Evolutionary conservation across 1,140 invertebrate genomes (phyloP).

Genomic region (Neodiprion pinetum): DNA sequence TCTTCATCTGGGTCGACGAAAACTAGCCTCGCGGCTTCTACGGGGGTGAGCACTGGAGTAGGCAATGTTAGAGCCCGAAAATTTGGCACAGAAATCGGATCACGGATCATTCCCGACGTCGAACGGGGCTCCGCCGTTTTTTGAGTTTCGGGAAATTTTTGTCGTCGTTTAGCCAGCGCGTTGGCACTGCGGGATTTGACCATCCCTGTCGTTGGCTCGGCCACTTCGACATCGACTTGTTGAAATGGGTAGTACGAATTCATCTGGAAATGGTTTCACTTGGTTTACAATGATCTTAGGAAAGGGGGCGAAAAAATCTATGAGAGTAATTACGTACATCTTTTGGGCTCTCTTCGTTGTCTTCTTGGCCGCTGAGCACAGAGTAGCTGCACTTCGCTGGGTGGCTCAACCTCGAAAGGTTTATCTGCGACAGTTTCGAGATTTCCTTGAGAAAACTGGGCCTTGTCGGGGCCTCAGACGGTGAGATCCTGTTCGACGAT

Average conservation of each 20-base stretch:
- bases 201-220: conserved; percentile 58
- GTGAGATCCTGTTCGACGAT: conserved; percentile 54
- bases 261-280: conserved; percentile 37
- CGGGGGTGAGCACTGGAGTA: conserved; percentile 72
- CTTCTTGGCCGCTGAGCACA: conserved; percentile 71
- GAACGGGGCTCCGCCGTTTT: conserved; percentile 33
- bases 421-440: conserved; percentile 76
- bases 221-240: conserved; percentile 57
- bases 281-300: too few species aligned
- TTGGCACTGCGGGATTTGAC: conserved; percentile 59
- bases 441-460: conserved; percentile 74
- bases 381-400: conserved; percentile 74
- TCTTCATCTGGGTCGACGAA: conserved; percentile 76
- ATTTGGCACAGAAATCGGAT: conserved; percentile 80
- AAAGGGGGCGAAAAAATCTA: background rate
- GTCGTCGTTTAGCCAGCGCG: conserved; percentile 50
- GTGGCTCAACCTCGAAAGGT: conserved; percentile 71
- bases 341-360: conserved; percentile 72
- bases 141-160: conserved; percentile 41
- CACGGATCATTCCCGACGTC: conserved; percentile 66
- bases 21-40: conserved; percentile 73
- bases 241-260: conserved; percentile 61
- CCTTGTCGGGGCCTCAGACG: conserved; percentile 42
- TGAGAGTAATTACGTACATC: conserved; percentile 43
- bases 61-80: conserved; percentile 70